phyloP scores from a whole-genome alignment of 92 coral and sea anemone species.

The Diadumene lineata region DNA sequence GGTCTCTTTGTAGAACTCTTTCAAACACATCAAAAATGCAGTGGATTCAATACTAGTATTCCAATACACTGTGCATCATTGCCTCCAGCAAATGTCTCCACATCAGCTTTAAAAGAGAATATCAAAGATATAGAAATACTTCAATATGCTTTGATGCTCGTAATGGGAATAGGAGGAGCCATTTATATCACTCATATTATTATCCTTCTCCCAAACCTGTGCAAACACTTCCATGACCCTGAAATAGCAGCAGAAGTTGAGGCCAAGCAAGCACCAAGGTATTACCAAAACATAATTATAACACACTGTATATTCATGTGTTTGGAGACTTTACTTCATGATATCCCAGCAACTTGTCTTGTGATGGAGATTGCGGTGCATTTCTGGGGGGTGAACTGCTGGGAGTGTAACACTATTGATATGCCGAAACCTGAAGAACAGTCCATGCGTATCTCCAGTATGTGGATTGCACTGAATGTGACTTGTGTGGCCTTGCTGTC shows the following conservation, averaged over 20 bases:
- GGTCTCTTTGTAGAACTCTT: slow-evolving; percentile 73
- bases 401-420: slow-evolving; percentile 71
- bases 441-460: slow-evolving; percentile 53
- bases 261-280: slow-evolving; percentile 51
- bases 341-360: slow-evolving; percentile 73
- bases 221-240: slow-evolving; percentile 65
- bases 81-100: slow-evolving; percentile 23
- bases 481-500: slow-evolving; percentile 68
- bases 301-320: slow-evolving; percentile 79
- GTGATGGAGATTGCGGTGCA: slow-evolving; percentile 67
- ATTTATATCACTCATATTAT: slow-evolving; percentile 71
- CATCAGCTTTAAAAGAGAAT: slow-evolving; percentile 47
- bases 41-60: slow-evolving; percentile 23
- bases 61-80: slow-evolving; percentile 41
- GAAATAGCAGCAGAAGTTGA: slow-evolving; percentile 64
- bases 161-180: slow-evolving; percentile 57
- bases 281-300: slow-evolving; percentile 63
- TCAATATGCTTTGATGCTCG: slow-evolving; percentile 64
- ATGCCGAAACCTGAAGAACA: slow-evolving; percentile 52
- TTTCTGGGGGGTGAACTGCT: slow-evolving; percentile 79
- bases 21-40: slow-evolving; percentile 49
- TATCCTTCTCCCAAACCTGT: slow-evolving; percentile 69
- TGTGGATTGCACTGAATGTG: slow-evolving; percentile 77
- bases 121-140: slow-evolving; percentile 51
- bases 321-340: slow-evolving; percentile 75